Base-by-base conservation (phyloP, 2,113 vertebrate genomes). In the Sardina pilchardus region DNA sequence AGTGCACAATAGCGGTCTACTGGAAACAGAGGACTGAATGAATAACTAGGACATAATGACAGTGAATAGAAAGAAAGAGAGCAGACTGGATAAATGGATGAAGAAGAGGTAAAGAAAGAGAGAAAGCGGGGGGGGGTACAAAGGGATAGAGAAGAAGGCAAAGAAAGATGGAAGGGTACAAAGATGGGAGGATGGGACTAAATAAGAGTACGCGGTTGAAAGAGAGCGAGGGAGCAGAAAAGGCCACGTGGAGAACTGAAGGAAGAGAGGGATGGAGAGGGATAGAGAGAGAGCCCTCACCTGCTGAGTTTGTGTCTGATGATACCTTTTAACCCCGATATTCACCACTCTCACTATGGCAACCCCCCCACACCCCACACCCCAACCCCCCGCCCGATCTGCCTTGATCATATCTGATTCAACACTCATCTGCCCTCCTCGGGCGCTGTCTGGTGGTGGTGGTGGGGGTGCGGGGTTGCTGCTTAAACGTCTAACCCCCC, bases 331-430 rank as follows among this genome's bases (percentile, higher is more conserved):
- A 16, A 71, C 63, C 63, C 26, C n/a, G 1, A 71, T 47, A 34
- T 82, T 85, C 84, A 82, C 30, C 75, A 48, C 80, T 34, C 0
- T 2, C 17, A 36, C 81, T 84, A 26, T 1, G 21, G 16, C 45
- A 81, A 50, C 63, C 84, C 53, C 43, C 21, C 12, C 45, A 63
- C 12, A 6, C 81, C 50, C 84, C 50, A 30, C 83, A 63, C 16
- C 59, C 24, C 6, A 10, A 1, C 1, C 26, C 2, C 8, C 63
- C n/a, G n/a, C 26, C 30, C 63, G 1, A 34, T 71, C 63, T 10
- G n/a, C 63, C 63, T 71, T 71, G 63, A 71, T 71, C 63, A 71
- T 34, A 34, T 71, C 16, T 71, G 63, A 71, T 71, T 30, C 26
- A 71, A 30, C 63, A 30, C 26, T 71, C 63, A 34, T 71, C 63